phyloP scores from a whole-genome alignment of 2,797 vertebrate genomes.

The Chromobotia macracanthus region DNA sequence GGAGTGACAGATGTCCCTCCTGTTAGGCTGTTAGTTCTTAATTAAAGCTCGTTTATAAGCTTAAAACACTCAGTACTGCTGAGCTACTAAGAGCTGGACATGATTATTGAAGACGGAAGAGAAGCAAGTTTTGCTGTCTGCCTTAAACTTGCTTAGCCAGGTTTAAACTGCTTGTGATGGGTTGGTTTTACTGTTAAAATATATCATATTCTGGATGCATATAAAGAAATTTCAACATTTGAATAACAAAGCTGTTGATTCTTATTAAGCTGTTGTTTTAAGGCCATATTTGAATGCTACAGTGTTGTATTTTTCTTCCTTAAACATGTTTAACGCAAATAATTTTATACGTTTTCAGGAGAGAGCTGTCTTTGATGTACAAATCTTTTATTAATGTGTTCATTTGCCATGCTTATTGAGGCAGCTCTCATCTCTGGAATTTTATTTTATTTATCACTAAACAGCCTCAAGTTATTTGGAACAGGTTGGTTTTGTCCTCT shows the following conservation, averaged over 20 bases:
- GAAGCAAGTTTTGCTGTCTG: background rate
- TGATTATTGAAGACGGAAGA: conserved; percentile 10
- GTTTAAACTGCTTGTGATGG: background rate
- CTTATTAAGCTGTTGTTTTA: conserved; percentile 12
- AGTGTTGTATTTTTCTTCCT: conserved; percentile 29
- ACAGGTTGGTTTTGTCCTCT: conserved; percentile 61
- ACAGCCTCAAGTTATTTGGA: conserved; percentile 63
- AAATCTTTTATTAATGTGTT: conserved; percentile 66
- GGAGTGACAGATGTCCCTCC: conserved; percentile 40
- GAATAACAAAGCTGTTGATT: background rate
- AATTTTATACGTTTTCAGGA: conserved; percentile 35
- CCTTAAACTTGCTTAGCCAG: background rate
- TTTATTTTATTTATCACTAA: conserved; percentile 64
- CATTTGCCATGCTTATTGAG: conserved; percentile 59
- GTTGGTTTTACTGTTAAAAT: conserved; percentile 5
- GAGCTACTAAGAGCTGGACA: conserved; percentile 27
- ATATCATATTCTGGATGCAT: background rate
- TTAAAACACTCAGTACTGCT: conserved; percentile 8
- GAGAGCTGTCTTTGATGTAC: conserved; percentile 59
- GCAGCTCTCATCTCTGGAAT: conserved; percentile 50
- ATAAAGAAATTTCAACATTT: background rate
- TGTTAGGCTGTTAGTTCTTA: conserved; percentile 59
- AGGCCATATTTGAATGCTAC: background rate
- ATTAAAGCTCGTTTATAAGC: conserved; percentile 48
- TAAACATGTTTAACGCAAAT: conserved; percentile 42